A percentile compares a stretch with the other conserved stretches of the same genome.
These are phyloP conservation scores for Neodontobutis hainanensis DNA, from an alignment of 2,113 vertebrate species.

Conservation along the genomic window DNA sequence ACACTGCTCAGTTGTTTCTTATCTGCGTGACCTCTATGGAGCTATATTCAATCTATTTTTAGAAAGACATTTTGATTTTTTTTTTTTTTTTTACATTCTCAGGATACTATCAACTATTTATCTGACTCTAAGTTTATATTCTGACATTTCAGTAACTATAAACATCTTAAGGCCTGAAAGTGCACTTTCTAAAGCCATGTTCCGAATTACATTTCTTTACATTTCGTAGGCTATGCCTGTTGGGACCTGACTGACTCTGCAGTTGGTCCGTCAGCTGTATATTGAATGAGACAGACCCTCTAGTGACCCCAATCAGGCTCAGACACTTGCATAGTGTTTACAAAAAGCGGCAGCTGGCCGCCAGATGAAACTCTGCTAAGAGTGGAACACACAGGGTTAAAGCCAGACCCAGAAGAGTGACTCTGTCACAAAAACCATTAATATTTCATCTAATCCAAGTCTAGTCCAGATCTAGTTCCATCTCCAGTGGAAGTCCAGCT, in stretches of 20 bases:
- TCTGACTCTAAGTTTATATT: slow-evolving; percentile 12
- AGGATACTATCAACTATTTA: slow-evolving; percentile 22
- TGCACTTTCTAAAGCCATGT: slow-evolving; percentile 1
- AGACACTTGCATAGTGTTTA: slow-evolving; percentile 31
- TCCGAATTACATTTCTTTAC: slow-evolving; percentile 12
- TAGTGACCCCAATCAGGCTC: slow-evolving; percentile 65
- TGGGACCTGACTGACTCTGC: slow-evolving; percentile 36
- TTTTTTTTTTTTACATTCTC: slow-evolving; percentile 31
- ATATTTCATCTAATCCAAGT: slow-evolving; percentile 56
- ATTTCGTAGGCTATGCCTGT: slow-evolving; percentile 1
- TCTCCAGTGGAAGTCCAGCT: slow-evolving; percentile 58
- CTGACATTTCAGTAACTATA: slow-evolving; percentile 12
- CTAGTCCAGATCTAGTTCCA: slow-evolving; percentile 58
- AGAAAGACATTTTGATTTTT: no score
- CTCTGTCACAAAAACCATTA: slow-evolving; percentile 46
- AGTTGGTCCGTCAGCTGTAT: slow-evolving; percentile 51
- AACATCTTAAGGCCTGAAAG: slow-evolving; percentile 7
- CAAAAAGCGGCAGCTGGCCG: slow-evolving; percentile 69
- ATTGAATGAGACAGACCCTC: slow-evolving; percentile 58
- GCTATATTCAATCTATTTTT: no score
- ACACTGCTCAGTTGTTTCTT: no score
- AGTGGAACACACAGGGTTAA: slow-evolving; percentile 58
- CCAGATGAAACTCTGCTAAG: slow-evolving; percentile 72
- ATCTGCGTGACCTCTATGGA: no score
- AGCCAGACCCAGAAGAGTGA: slow-evolving; percentile 25